phyloP scores from a whole-genome alignment of 1,140 invertebrate species.

The Arion vulgaris region DNA sequence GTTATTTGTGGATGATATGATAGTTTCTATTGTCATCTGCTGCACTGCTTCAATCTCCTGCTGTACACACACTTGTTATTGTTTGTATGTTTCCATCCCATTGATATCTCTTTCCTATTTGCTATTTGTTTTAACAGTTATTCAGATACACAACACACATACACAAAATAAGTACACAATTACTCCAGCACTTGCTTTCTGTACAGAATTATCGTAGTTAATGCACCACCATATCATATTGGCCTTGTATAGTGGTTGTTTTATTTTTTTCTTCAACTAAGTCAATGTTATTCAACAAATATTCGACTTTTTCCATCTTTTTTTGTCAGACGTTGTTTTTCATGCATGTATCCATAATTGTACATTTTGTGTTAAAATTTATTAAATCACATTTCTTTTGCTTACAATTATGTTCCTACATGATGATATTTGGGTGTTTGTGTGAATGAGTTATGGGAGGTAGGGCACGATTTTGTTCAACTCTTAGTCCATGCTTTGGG shows the following conservation, averaged over 20 bases:
- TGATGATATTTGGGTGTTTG: no score
- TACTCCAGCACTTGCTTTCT: conserved; percentile 41
- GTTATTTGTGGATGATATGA: neutral
- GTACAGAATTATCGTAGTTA: conserved; percentile 42
- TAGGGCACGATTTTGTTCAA: no score
- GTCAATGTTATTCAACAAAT: conserved; percentile 46
- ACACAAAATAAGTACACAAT: neutral
- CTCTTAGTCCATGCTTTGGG: no score
- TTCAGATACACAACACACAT: no score
- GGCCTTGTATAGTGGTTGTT: conserved; percentile 49
- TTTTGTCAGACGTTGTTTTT: conserved; percentile 62
- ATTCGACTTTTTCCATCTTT: conserved; percentile 51
- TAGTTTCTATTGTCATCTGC: neutral
- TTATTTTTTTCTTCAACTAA: conserved; percentile 35
- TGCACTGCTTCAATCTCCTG: neutral
- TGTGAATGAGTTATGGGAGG: no score
- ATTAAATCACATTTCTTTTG: conserved; percentile 47
- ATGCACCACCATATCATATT: conserved; percentile 47
- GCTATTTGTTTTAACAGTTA: no score
- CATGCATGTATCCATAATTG: conserved; percentile 70
- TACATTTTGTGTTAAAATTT: conserved; percentile 64
- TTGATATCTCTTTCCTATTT: neutral
- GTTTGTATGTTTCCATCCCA: neutral
- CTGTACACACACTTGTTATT: neutral
- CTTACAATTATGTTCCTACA: neutral